Evolutionary conservation across 92 coral and sea anemone genomes (phyloP).

Genomic region (Paramuricea clavata): DNA sequence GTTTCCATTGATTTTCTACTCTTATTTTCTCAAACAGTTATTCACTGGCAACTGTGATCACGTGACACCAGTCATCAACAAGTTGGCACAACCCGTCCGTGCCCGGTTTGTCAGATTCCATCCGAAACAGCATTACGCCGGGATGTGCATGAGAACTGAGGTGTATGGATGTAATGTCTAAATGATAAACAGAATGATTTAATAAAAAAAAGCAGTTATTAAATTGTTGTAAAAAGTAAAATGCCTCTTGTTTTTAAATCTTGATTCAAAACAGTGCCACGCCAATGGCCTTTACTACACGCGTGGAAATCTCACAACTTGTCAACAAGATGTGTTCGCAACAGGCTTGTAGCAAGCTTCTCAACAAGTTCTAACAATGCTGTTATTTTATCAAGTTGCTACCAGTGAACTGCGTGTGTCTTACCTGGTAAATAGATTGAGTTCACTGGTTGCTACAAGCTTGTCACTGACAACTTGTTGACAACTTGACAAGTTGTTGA

Average conservation of each 20-base stretch:
- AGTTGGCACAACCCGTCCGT: slow-evolving; percentile 45
- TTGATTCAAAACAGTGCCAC: no score
- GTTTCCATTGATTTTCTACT: neutral
- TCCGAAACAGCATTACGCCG: slow-evolving; percentile 59
- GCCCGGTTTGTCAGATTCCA: slow-evolving; percentile 68
- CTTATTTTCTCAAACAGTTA: neutral
- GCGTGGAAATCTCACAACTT: no score
- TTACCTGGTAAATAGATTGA: no score
- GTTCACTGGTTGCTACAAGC: no score
- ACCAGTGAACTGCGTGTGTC: no score
- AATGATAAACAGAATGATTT: neutral
- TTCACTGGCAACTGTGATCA: slow-evolving; percentile 41
- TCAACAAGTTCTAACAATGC: no score
- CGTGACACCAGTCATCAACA: slow-evolving; percentile 37
- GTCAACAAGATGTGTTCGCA: no score
- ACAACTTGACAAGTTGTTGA: no score
- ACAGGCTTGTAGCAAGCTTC: no score
- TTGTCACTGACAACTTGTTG: no score
- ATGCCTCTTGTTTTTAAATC: neutral
- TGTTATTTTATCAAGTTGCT: no score
- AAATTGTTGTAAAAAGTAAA: neutral
- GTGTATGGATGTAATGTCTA: slow-evolving; percentile 49
- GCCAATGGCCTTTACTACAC: no score
- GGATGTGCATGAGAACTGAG: slow-evolving; percentile 74
- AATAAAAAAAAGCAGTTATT: neutral